A percentile compares a stretch with the other conserved stretches of the same genome.
These are phyloP conservation scores for Chanos chanos DNA, from an alignment of 2,797 vertebrate genomes.

Conservation along the genomic window DNA sequence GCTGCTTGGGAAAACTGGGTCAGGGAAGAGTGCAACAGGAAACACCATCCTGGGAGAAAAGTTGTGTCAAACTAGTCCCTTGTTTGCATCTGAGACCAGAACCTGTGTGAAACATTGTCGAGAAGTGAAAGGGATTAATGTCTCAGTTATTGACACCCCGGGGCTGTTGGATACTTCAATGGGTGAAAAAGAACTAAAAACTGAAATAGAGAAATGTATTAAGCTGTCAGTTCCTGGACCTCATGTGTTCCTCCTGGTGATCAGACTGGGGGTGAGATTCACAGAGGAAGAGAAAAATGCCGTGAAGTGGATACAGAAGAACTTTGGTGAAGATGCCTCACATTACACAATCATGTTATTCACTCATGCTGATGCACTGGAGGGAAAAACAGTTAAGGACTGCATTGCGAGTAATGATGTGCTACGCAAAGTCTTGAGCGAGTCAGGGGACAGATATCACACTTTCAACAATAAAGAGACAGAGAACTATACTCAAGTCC, in stretches of 20 bases:
- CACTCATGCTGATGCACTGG: slow-evolving; percentile 27
- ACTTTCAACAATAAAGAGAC: slow-evolving; percentile 32
- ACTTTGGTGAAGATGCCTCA: slow-evolving; percentile 38
- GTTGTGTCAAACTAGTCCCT: background rate
- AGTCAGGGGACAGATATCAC: background rate
- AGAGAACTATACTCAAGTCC: background rate
- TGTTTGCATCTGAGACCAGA: background rate
- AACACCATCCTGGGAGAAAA: slow-evolving; percentile 22
- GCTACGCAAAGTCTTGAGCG: background rate
- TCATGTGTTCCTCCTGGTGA: slow-evolving; percentile 32
- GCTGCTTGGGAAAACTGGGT: slow-evolving; percentile 33
- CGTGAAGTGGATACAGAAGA: slow-evolving; percentile 31
- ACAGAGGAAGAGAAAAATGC: slow-evolving; percentile 26
- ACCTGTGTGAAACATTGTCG: slow-evolving; percentile 6
- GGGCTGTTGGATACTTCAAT: slow-evolving; percentile 12
- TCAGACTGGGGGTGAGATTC: slow-evolving; percentile 27
- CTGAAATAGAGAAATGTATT: slow-evolving; percentile 22
- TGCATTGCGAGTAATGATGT: no score
- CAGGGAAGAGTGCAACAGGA: slow-evolving; percentile 26
- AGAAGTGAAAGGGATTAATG: background rate
- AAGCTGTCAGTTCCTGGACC: slow-evolving; percentile 32
- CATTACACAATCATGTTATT: slow-evolving; percentile 42
- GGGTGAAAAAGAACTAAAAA: background rate
- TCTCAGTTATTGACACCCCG: slow-evolving; percentile 37
- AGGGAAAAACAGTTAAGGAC: slow-evolving; percentile 6